Evolutionary conservation across 2,113 vertebrate genomes (phyloP).

Genomic region (Candoia aspera): DNA sequence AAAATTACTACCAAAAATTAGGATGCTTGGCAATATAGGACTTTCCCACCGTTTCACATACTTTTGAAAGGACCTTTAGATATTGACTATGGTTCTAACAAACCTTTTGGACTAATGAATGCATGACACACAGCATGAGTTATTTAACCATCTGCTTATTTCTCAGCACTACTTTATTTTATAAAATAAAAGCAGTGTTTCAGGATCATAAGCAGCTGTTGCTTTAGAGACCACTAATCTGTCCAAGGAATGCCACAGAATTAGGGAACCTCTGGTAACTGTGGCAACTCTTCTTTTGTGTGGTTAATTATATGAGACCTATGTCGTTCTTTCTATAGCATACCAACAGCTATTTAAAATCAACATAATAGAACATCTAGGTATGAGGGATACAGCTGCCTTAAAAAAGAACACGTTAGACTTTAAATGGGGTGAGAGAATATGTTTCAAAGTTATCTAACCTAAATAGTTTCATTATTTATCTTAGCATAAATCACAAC

Average conservation of each 20-base stretch:
- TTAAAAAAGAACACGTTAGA: neutral
- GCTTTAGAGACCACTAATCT: neutral
- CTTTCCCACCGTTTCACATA: neutral
- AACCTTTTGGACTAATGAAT: neutral
- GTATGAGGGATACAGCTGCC: neutral
- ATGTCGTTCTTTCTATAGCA: neutral
- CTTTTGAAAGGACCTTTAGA: rapidly evolving
- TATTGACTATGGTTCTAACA: rapidly evolving
- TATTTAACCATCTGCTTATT: conserved; percentile 10
- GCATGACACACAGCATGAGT: neutral
- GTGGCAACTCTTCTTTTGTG: neutral
- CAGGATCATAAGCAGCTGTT: neutral
- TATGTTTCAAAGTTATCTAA: neutral
- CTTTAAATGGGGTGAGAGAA: neutral
- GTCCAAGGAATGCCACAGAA: neutral
- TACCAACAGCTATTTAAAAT: neutral
- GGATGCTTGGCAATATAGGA: neutral
- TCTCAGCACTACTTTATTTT: neutral
- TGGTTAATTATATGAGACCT: neutral
- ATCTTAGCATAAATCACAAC: neutral
- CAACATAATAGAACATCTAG: neutral
- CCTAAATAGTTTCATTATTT: conserved; percentile 3
- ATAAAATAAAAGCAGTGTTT: neutral
- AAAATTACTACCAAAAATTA: rapidly evolving
- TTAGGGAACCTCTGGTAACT: neutral